phyloP scores from a whole-genome alignment of 2,888 invertebrate genomes.

The Eupelmus urozonus region DNA sequence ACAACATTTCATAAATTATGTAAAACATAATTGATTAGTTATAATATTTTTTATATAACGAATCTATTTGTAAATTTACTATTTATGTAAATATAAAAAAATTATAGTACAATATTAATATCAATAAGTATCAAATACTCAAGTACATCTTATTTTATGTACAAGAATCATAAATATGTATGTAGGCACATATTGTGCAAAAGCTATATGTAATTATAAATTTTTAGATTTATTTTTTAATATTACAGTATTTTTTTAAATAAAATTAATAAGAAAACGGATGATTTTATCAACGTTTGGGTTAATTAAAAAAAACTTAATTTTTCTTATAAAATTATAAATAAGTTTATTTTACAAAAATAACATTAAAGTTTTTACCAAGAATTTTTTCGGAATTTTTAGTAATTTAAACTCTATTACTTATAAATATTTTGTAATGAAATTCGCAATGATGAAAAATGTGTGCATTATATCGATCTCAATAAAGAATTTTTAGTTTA shows the following conservation, averaged over 20 bases:
- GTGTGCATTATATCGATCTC: slow-evolving; percentile 22
- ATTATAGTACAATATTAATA: background rate
- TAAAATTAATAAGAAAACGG: too few species aligned
- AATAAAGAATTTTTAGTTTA: slow-evolving; percentile 9
- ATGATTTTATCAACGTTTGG: too few species aligned
- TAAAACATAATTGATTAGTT: background rate
- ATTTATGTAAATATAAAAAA: background rate
- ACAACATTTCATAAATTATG: too few species aligned
- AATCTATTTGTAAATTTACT: background rate
- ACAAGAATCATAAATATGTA: too few species aligned
- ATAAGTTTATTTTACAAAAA: slow-evolving; percentile 42
- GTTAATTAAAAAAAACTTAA: too few species aligned
- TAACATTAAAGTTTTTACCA: slow-evolving; percentile 1
- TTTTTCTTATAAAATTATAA: slow-evolving; percentile 32
- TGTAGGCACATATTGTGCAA: too few species aligned
- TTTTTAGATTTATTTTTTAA: too few species aligned
- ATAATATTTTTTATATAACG: background rate
- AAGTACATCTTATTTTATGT: too few species aligned
- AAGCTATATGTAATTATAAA: too few species aligned
- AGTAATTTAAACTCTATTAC: too few species aligned
- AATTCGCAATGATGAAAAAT: slow-evolving; percentile 19
- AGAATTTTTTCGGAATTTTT: background rate
- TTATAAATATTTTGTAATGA: too few species aligned
- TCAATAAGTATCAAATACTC: background rate
- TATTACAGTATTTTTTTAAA: too few species aligned